phyloP scores from a whole-genome alignment of 2,888 invertebrate genomes.

The Netelia virgata region DNA sequence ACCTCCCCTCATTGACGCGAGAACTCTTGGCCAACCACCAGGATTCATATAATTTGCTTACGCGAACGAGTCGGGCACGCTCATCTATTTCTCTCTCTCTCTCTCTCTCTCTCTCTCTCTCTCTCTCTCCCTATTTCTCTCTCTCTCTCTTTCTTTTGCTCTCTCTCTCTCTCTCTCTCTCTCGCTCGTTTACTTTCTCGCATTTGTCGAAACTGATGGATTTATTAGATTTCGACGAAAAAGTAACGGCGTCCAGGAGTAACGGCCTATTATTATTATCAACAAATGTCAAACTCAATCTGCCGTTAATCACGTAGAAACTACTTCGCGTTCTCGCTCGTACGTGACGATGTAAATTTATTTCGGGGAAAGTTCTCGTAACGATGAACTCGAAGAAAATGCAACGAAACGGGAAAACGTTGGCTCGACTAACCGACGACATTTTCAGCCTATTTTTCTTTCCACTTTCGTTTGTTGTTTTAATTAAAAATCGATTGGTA shows the following conservation, averaged over 20 bases:
- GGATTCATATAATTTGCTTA: slow-evolving; percentile 66
- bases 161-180: slow-evolving; percentile 1
- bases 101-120: neutral
- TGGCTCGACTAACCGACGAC: too few relatives aligned
- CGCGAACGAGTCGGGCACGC: slow-evolving; percentile 1
- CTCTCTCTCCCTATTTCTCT: neutral
- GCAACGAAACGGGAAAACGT: too few relatives aligned
- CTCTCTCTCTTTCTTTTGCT: neutral
- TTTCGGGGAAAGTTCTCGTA: too few relatives aligned
- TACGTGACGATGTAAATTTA: neutral
- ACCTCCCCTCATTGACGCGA: slow-evolving; percentile 29
- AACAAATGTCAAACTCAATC: slow-evolving; percentile 46
- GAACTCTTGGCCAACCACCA: slow-evolving; percentile 68
- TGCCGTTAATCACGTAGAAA: slow-evolving; percentile 29
- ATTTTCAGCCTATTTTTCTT: too few relatives aligned
- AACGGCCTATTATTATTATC: slow-evolving; percentile 23
- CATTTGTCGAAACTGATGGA: slow-evolving; percentile 19
- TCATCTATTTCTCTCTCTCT: neutral
- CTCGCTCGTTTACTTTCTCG: neutral
- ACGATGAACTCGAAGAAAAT: too few relatives aligned
- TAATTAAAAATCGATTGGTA: too few relatives aligned
- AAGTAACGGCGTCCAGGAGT: slow-evolving; percentile 30
- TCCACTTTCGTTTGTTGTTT: too few relatives aligned
- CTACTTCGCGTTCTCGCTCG: neutral
- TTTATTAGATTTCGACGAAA: slow-evolving; percentile 13